Conservation (phyloP, 2,797 vertebrate species). For the Falco biarmicus region DNA sequence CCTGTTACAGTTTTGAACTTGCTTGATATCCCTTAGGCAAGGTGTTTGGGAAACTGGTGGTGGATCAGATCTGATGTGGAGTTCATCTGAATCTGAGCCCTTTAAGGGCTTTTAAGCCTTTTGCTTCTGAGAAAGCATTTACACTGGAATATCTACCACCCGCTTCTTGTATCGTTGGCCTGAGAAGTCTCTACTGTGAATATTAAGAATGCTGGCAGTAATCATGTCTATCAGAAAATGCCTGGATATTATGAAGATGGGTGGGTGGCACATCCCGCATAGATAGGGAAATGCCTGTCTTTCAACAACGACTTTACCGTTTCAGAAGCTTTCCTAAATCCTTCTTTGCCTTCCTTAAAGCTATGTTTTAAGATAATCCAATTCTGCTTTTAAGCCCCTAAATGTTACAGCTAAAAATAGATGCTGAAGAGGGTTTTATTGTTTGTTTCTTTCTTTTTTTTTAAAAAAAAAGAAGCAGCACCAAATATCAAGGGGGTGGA, state of each 20-base stretch:
- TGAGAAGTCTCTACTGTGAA: neutral
- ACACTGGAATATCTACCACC: neutral
- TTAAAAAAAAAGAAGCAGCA: neutral
- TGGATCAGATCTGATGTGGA: neutral
- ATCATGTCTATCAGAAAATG: neutral
- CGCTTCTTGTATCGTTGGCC: neutral
- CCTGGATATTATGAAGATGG: neutral
- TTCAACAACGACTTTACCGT: neutral
- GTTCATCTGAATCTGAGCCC: neutral
- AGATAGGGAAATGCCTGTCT: neutral
- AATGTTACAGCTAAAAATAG: constrained; percentile 2
- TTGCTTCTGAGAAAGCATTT: neutral
- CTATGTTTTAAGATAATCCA: neutral
- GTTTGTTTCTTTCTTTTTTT: neutral
- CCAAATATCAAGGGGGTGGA: neutral
- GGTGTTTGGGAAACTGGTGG: neutral
- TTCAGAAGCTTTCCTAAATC: constrained; percentile 3
- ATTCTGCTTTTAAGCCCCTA: neutral
- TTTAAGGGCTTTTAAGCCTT: neutral
- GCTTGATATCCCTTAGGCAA: neutral
- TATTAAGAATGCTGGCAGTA: neutral
- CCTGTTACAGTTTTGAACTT: neutral
- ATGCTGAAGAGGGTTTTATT: neutral
- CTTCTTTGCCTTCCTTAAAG: neutral
- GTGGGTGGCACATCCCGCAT: neutral